Evolutionary conservation across 1,140 invertebrate species (phyloP).

Genomic region (Carposina sasakii): DNA sequence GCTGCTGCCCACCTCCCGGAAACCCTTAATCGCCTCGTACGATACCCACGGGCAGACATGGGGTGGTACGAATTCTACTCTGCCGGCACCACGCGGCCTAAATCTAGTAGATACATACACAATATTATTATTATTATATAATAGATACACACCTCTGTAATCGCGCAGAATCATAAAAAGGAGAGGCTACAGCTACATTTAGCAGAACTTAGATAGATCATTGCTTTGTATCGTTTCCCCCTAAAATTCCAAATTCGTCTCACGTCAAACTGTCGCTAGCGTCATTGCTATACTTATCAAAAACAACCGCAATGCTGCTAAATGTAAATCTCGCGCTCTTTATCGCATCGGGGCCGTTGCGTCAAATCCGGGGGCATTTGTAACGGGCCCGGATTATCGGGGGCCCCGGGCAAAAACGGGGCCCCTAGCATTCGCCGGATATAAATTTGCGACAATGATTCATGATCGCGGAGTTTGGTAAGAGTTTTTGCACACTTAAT

Average conservation of each 20-base stretch:
- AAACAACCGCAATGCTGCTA: not conserved
- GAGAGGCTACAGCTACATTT: no score
- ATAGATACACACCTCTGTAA: no score
- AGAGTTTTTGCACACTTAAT: conserved; percentile 36
- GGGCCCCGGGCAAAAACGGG: conserved; percentile 38
- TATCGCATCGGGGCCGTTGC: conserved; percentile 18
- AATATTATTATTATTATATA: no score
- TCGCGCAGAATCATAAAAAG: no score
- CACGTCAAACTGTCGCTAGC: not conserved
- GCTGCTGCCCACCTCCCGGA: no score
- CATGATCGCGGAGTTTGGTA: conserved; percentile 21
- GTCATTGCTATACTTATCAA: not conserved
- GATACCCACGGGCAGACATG: no score
- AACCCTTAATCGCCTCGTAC: no score
- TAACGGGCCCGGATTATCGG: conserved; percentile 36
- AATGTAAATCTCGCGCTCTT: not conserved
- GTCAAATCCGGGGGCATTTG: conserved; percentile 36
- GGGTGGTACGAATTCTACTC: no score
- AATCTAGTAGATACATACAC: no score
- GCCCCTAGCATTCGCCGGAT: conserved; percentile 17
- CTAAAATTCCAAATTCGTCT: not conserved
- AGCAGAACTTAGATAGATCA: not conserved
- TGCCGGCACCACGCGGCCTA: no score
- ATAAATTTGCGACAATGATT: conserved; percentile 36
- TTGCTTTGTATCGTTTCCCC: not conserved